Evolutionary conservation across 2,113 vertebrate genomes (phyloP).

Genomic region (Pterocles burchelli): DNA sequence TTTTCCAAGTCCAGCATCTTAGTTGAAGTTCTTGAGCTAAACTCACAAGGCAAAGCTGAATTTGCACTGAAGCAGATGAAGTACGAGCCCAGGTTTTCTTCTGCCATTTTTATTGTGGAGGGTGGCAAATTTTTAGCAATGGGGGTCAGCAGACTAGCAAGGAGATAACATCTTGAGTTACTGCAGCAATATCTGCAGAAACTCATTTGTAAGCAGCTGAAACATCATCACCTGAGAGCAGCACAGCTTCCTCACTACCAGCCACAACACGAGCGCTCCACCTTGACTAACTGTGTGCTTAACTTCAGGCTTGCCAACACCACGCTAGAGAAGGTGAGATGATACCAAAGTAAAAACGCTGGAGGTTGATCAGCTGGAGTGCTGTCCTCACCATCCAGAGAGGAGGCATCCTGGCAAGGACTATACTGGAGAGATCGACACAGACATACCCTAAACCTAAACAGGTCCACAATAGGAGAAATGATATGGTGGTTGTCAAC

Average conservation of each 20-base stretch:
- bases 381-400: background rate
- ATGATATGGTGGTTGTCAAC: accelerated
- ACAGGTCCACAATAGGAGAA: background rate
- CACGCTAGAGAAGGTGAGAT: background rate
- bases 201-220: background rate
- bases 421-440: accelerated
- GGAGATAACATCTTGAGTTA: background rate
- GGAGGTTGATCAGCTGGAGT: accelerated
- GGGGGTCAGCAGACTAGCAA: background rate
- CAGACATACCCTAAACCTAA: background rate
- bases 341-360: background rate
- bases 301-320: background rate
- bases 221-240: background rate
- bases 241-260: background rate
- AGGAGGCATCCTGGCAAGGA: background rate
- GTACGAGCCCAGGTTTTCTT: background rate
- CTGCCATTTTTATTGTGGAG: accelerated
- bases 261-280: accelerated
- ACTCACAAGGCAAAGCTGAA: background rate
- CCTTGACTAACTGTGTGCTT: accelerated
- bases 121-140: background rate
- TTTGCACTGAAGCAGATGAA: background rate
- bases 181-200: background rate
- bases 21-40: background rate
- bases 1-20: background rate